Evolutionary conservation across 1,140 invertebrate species (phyloP), one percentile per base, ranked within the genome.

Genomic region (Portunus trituberculatus): DNA sequence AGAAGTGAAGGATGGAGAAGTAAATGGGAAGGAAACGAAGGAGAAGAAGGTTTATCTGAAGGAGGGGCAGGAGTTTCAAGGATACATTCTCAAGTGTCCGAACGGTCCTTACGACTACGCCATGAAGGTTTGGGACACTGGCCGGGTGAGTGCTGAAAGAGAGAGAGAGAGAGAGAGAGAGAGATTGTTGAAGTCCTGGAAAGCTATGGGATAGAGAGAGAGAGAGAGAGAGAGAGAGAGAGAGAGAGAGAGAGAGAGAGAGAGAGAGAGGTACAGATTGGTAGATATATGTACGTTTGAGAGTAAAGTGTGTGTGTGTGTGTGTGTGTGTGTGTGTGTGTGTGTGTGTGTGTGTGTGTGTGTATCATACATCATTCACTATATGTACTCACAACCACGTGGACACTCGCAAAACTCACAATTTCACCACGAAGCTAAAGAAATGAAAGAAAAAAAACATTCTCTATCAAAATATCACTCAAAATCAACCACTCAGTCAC

Each of bases 41-140:
- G 91, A 48, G 4, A 6, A 6, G 39, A 39, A 29, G 10, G 46
- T 39, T 20, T 31, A 31, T 32, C 59, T 94, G 6, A 31, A 94
- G 67, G 87, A 82, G 7, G 93, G 93, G 6, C 32, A 83, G 4
- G 93, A 94, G 67, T 94, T 94, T 31, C 59, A 94, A 1, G 93
- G 87, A 8, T 94, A 94, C n/a, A 29, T 94, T 25, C 25, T 94
- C 16, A 94, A 94, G 86, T 94, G 93, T 28, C 93, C 93, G 0
- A 94, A 94, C n/a, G 88, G 93, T 20, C 88, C 93, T 52, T 94
- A 91, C 52, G 93, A 94, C 45, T 94, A 94, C 25, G 93, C 93
- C 25, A 82, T 91, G 20, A 94, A 94, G 52, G 12, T 94, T 4
- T 94, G 93, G 93, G 93, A 94, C n/a, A 39, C 39, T 0, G 93